These are phyloP conservation scores for Lycophotia porphyrea DNA, from an alignment of 2,888 invertebrate genomes.

Conservation along the genomic window DNA sequence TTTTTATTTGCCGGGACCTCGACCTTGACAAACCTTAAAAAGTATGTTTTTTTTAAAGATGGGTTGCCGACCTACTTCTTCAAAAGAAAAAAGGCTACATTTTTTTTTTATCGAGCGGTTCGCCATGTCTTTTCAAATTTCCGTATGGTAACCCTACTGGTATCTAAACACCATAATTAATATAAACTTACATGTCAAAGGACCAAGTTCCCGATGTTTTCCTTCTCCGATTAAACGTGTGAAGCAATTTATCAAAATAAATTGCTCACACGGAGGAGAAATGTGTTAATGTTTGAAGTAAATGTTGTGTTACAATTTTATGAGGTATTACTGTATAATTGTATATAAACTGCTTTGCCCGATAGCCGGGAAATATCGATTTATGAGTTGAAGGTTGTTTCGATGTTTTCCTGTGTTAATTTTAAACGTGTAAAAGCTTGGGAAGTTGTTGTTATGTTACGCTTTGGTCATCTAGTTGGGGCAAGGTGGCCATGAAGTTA, in stretches of 20 bases:
- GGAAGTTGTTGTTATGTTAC: background rate
- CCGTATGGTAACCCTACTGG: background rate
- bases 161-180: conserved; percentile 12
- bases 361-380: conserved; percentile 23
- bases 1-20: background rate
- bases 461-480: background rate
- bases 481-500: background rate
- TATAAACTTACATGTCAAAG: conserved; percentile 34
- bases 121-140: background rate
- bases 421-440: background rate
- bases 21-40: too few relatives aligned
- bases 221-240: conserved; percentile 62
- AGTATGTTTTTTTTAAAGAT: too few relatives aligned
- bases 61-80: background rate
- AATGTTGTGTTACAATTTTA: conserved; percentile 51
- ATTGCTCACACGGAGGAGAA: conserved; percentile 57
- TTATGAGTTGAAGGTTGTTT: conserved; percentile 6
- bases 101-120: background rate
- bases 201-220: conserved; percentile 59
- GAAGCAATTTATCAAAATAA: conserved; percentile 64
- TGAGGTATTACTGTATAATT: conserved; percentile 48
- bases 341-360: conserved; percentile 22
- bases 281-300: conserved; percentile 60
- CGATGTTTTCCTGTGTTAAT: background rate
- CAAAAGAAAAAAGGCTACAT: background rate